Percentiles rank a stretch among this genome's conserved stretches.
phyloP scores from a whole-genome alignment of 1,140 invertebrate species.

The Monomorium pharaonis region DNA sequence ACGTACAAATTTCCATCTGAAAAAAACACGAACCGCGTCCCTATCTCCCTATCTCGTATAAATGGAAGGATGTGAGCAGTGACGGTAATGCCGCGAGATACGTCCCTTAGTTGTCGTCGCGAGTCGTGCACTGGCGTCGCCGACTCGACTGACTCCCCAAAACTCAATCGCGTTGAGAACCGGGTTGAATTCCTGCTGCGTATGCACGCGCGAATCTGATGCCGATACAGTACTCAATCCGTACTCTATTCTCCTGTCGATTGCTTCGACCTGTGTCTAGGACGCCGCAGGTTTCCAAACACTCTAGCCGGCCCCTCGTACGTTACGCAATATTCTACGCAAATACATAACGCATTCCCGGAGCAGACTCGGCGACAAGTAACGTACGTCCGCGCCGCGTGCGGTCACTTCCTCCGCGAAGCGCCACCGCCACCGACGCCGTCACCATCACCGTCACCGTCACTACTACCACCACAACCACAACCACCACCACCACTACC shows the following conservation, averaged over 20 bases:
- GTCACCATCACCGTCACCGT: not conserved
- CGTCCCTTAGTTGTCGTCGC: slow-evolving; percentile 25
- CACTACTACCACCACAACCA: not conserved
- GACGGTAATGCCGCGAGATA: slow-evolving; percentile 35
- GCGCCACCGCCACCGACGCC: slow-evolving; percentile 13
- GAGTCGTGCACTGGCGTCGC: slow-evolving; percentile 53
- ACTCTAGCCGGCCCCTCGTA: slow-evolving; percentile 68
- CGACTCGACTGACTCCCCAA: slow-evolving; percentile 26
- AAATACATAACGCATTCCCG: slow-evolving; percentile 76
- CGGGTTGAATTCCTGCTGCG: slow-evolving; percentile 61
- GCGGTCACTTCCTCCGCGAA: slow-evolving; percentile 61
- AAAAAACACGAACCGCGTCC: slow-evolving; percentile 56
- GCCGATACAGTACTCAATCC: slow-evolving; percentile 60
- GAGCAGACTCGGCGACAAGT: slow-evolving; percentile 56
- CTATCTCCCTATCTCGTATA: slow-evolving; percentile 47
- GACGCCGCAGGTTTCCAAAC: slow-evolving; percentile 62
- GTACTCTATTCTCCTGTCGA: slow-evolving; percentile 1
- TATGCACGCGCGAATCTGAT: slow-evolving; percentile 63
- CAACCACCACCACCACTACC: not conserved
- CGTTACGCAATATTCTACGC: slow-evolving; percentile 78
- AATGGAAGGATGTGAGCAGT: slow-evolving; percentile 10
- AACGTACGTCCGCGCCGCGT: slow-evolving; percentile 61
- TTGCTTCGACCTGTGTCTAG: not conserved
- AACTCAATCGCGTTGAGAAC: slow-evolving; percentile 64
- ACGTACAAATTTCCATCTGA: slow-evolving; percentile 74